Evolutionary conservation across 1,140 invertebrate genomes (phyloP).

Genomic region (roundworm (Caenorhabditis elegans)): WBcel235 BX284604.4:12102501-12103000

Average conservation of each 20-base stretch:
- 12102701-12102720: slow-evolving; percentile 55
- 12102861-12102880: too few relatives aligned
- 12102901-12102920: too few relatives aligned
- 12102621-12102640: slow-evolving; percentile 56
- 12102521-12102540: slow-evolving; percentile 52
- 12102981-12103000: too few relatives aligned
- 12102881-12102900: too few relatives aligned
- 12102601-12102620: slow-evolving; percentile 57
- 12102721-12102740: slow-evolving; percentile 48
- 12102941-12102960: too few relatives aligned
- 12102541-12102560: slow-evolving; percentile 53
- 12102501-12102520: slow-evolving; percentile 57
- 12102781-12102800: slow-evolving; percentile 47
- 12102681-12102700: slow-evolving; percentile 45
- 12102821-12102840: slow-evolving; percentile 34
- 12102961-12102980: too few relatives aligned
- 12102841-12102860: neutral
- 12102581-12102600: slow-evolving; percentile 52
- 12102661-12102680: slow-evolving; percentile 63
- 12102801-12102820: slow-evolving; percentile 21
- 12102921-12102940: too few relatives aligned
- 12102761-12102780: slow-evolving; percentile 57
- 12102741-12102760: slow-evolving; percentile 55
- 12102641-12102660: slow-evolving; percentile 52
- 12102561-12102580: slow-evolving; percentile 24